Evolutionary conservation across 2,797 vertebrate genomes (phyloP).

Genomic region (Selene dorsalis): DNA sequence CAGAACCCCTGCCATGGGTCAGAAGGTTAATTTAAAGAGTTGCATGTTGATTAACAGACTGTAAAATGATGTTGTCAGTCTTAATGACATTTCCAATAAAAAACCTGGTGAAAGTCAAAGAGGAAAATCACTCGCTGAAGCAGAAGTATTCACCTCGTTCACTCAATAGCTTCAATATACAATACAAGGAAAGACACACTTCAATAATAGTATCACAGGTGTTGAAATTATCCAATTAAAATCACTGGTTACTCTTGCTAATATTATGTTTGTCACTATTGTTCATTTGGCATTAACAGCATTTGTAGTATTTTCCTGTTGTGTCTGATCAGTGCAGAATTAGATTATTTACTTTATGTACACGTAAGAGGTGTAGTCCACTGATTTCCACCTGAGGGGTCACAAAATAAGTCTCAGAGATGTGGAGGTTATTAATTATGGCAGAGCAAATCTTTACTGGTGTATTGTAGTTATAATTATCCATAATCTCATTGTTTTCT

Average conservation of each 20-base stretch:
- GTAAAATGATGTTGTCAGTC: neutral
- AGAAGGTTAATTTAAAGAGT: neutral
- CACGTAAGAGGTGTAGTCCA: neutral
- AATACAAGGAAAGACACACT: too few relatives aligned
- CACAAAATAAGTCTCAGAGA: too few relatives aligned
- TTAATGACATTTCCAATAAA: neutral
- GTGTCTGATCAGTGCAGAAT: neutral
- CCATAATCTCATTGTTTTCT: neutral
- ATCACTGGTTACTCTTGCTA: too few relatives aligned
- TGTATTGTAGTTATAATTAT: neutral
- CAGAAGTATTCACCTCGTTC: neutral
- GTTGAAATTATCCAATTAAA: too few relatives aligned
- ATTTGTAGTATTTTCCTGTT: neutral
- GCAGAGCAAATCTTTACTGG: neutral
- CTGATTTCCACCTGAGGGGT: neutral
- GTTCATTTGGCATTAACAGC: too few relatives aligned
- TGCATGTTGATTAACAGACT: neutral
- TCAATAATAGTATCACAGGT: too few relatives aligned
- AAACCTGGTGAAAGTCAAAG: neutral
- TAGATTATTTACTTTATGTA: neutral
- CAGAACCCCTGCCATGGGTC: neutral
- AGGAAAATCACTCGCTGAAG: conserved; percentile 4
- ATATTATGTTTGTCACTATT: too few relatives aligned
- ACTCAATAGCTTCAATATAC: neutral
- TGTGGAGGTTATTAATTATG: too few relatives aligned